Evolutionary conservation across 37 sponge, comb jelly and placozoan genomes (phyloP), one percentile per base, ranked within the genome.

Genomic region (Ephydatia muelleri): DNA sequence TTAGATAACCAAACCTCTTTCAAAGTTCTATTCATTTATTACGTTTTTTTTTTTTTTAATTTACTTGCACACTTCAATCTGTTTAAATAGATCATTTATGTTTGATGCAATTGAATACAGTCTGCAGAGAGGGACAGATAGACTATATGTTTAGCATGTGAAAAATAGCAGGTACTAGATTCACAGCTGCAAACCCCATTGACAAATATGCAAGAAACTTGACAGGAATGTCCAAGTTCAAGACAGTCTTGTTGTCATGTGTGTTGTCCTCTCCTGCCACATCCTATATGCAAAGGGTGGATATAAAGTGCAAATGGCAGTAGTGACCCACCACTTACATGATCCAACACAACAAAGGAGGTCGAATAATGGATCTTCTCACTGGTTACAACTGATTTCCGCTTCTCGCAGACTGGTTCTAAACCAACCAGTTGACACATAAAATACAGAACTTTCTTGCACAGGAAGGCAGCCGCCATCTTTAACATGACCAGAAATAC

Each of bases 151-250:
- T 68, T 23, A 85, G 8, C 12, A n/a, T 22, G 34, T 80, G 30
- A 86, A 79, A 86, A 23, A 86, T 22, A 26, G 43, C 25, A 43
- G 86, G 86, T 11, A 27, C 69, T 26, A 34, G 36, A 80, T 26
- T 23, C 27, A 77, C 66, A 49, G 86, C 86, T 48, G 78, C 73
- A n/a, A 36, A 29, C 80, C 86, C 86, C 86, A 86, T 86, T 49
- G 65, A 35, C 1, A 47, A 33, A 37, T 86, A 86, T 8, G 78
- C 67, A 1, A 39, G 8, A 8, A 78, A 79, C 36, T 68, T 86
- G 40, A 80, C 73, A 27, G 86, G 86, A 47, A 86, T 67, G 73
- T 86, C 80, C 0, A 86, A 3, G 33, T 86, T 78, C 21, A 79
- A 5, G 65, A 16, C 27, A 26, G 31, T 82, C 82, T 33, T 11